Evolutionary conservation across 2,113 vertebrate genomes (phyloP).

Genomic region (Brachionichthys hirsutus): DNA sequence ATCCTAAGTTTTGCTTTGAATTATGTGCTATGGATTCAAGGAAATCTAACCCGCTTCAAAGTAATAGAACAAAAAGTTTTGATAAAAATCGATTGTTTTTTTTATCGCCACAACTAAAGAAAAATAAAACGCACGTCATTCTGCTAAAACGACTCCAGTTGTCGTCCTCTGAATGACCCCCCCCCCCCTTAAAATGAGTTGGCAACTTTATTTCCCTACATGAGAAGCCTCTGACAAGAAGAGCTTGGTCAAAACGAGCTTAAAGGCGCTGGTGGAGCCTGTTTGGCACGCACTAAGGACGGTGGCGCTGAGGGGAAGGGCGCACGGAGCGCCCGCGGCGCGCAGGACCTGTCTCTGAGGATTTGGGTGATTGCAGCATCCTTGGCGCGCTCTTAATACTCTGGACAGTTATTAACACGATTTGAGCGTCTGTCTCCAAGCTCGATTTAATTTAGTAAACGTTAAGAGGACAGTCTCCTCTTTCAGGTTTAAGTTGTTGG

Average conservation of each 20-base stretch:
- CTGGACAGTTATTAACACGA: constrained; percentile 84
- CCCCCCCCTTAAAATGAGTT: constrained; percentile 35
- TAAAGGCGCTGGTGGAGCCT: constrained; percentile 62
- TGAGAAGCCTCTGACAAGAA: constrained; percentile 36
- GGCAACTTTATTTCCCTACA: constrained; percentile 47
- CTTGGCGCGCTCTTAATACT: constrained; percentile 64
- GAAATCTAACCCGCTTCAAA: background rate
- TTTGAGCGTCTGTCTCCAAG: constrained; percentile 81
- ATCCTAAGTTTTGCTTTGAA: no score
- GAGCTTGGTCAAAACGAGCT: constrained; percentile 40
- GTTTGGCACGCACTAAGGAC: constrained; percentile 59
- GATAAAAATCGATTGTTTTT: no score
- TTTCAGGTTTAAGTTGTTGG: constrained; percentile 26
- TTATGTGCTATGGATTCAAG: no score
- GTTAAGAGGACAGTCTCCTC: constrained; percentile 33
- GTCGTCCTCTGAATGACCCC: background rate
- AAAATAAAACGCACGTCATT: background rate
- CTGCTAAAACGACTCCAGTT: constrained; percentile 7
- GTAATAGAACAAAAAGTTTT: background rate
- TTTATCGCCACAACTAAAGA: background rate
- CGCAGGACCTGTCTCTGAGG: constrained; percentile 76
- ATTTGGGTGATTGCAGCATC: constrained; percentile 79
- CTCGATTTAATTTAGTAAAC: constrained; percentile 72
- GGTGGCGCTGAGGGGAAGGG: constrained; percentile 65
- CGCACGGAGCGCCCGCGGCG: constrained; percentile 71